Base-by-base conservation (phyloP, 1,140 invertebrate species). In the Limonius californicus region DNA sequence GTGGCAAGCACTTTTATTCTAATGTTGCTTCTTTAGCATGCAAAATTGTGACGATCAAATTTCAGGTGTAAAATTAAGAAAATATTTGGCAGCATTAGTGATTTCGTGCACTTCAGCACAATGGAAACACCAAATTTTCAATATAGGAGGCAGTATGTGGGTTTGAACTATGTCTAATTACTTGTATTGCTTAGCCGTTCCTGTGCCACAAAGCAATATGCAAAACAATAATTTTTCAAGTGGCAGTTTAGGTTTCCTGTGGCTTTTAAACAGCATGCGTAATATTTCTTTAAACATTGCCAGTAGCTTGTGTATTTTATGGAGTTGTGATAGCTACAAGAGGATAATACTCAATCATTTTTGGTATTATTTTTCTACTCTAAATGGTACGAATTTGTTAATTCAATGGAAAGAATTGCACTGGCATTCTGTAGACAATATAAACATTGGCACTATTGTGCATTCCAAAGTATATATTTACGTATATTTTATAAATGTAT, bases 401-500 rank as follows among this genome's bases (percentile, higher is more conserved):
- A 57, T 32, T 16, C 23, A 30, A 27, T 59, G n/a, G 27, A 32
- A 50, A 50, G 45, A 50, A 54, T 66, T 67, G 60, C 65, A 69
- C 63, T 57, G 42, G 63, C 61, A 65, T 69, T 54, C 63, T 66
- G 67, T 70, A 69, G 67, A 70, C 67, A 70, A 70, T 69, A 69
- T 62, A 21, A 50, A 64, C 66, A 55, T 64, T 59, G 62, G 68
- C 68, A 70, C 64, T 70, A 70, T 66, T 66, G 68, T 70, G 68
- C 70, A 71, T 71, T 70, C 68, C 66, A 68, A 68, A 70, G 50
- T 50, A 27, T 66, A 68, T 67, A 69, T 70, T 67, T 67, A 67
- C 60, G 59, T 68, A 68, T 71, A 50, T 71, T 69, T 71, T 64
- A 68, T 71, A 71, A 66, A 71, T 71, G 70, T 71, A 69, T 70